Evolutionary conservation across 2,113 vertebrate species (phyloP), one percentile per base, ranked within the genome.

Genomic region (Gymnarchus niloticus): DNA sequence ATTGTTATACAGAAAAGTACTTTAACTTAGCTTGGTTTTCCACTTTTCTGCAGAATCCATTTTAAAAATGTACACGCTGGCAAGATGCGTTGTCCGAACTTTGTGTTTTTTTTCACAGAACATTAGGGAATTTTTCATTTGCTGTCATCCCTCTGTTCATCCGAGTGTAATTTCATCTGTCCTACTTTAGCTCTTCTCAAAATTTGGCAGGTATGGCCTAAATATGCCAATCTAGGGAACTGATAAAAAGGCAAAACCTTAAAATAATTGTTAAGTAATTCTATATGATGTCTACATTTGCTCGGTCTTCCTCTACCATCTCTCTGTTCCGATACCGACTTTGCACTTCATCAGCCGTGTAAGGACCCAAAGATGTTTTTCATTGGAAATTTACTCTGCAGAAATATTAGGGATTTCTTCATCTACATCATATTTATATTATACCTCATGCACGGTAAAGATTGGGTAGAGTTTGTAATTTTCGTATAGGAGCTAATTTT

Each of bases 61-160:
- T 88, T 91, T 88, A 85, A 87, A 91, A 88, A 90, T 89, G 85
- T 84, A 85, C 87, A 87, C 90, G 89, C 91, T 91, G 89, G 44
- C 59, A 85, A 12, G 0, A 84, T 87, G 86, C 87, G 90, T 88
- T 88, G 89, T 87, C 84, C 80, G 65, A 83, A 90, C 86, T 88
- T 83, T 85, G 56, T 87, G 21, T 54, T 83, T 84, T 85, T 76
- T 61, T 59, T 65, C 19, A 41, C 37, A 73, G 48, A 81, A 59
- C 69, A 19, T 56, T 28, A 46, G 78, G 7, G 61, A 86, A 81
- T 59, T 25, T 61, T 85, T 88, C 37, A 81, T 46, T 85, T 87
- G 56, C 49, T n/a, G 57, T 69, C 19, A 81, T 78, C 14, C 51
- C 5, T 23, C 51, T 56, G 57, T 73, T 52, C 85, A 85, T 88